phyloP scores from a whole-genome alignment of 2,113 vertebrate species.

The Ciconia maguari region DNA sequence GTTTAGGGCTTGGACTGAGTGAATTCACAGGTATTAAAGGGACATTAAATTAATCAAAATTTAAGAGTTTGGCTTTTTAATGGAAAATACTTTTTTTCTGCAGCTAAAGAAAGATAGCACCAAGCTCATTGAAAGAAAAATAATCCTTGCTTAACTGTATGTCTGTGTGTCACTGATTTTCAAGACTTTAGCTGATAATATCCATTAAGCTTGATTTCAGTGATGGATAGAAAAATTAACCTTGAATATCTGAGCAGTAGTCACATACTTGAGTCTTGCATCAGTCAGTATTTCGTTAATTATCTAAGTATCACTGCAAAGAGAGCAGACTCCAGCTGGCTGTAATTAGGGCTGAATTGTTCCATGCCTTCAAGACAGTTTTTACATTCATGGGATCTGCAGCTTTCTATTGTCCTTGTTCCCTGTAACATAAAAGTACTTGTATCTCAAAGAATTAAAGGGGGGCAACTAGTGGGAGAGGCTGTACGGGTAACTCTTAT shows the following conservation, averaged over 20 bases:
- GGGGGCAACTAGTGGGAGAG: background rate
- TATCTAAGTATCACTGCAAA: slow-evolving; percentile 29
- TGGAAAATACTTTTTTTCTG: background rate
- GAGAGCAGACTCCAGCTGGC: slow-evolving; percentile 48
- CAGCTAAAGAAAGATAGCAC: background rate
- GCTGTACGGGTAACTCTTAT: background rate
- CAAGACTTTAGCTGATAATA: background rate
- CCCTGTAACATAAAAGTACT: slow-evolving; percentile 54
- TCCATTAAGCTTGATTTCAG: background rate
- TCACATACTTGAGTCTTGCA: slow-evolving; percentile 9
- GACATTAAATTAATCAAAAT: background rate
- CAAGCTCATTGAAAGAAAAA: background rate
- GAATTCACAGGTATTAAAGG: background rate
- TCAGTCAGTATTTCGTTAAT: slow-evolving; percentile 54
- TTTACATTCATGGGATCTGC: slow-evolving; percentile 52
- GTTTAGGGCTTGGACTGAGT: background rate
- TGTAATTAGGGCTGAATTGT: slow-evolving; percentile 64
- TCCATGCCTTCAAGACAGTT: slow-evolving; percentile 49
- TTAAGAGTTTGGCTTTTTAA: background rate
- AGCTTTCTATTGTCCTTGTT: slow-evolving; percentile 58
- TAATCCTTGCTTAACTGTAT: background rate
- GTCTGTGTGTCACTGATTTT: background rate
- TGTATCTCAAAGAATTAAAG: slow-evolving; percentile 32
- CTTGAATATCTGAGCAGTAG: background rate
- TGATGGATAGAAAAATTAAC: slow-evolving; percentile 6